Evolutionary conservation across 2,888 invertebrate species (phyloP), one percentile per base, ranked within the genome.

Genomic region (Dryomyza anilis): DNA sequence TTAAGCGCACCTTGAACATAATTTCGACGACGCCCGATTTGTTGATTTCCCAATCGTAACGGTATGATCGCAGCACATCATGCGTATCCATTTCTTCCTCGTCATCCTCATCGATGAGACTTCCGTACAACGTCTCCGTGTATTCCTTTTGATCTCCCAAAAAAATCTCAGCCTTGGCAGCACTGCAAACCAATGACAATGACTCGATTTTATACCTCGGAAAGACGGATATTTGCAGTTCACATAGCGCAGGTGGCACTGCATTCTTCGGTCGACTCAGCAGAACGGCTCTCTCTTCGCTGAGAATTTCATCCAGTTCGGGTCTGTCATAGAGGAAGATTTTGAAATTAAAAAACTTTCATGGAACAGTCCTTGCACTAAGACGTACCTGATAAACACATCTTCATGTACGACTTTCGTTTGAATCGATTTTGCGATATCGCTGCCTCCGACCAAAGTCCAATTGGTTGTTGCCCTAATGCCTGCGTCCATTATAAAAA

Each of bases 21-120:
- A 80, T 68, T 14, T 76, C 71, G 2, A 74, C 72, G 29, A 81
- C 72, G n/a, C 80, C 78, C 0, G 78, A 77, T 29, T 77, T 78
- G 45, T 75, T 69, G 16, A 83, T 74, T 72, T 78, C 72, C 14
- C 81, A 66, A 67, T 83, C 83, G 33, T 79, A 81, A 8, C 82
- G 76, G 66, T 78, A 82, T 0, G 64, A 67, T 12, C 16, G 16
- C 3, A 76, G 69, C 0, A 69, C 62, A 60, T 74, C 70, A 4
- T 67, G 71, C 3, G 74, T 75, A 25, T 76, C 75, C 21, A 72
- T 74, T 3, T 12, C 43, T 16, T 14, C 6, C 21, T 33, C 48
- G n/a, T 74, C 73, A 1, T 75, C 67, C 1, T 73, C 70, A 0
- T 60, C 69, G 30, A 72, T 73, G 19, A 68, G 52, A 33, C 66